phyloP scores from a whole-genome alignment of 2,888 invertebrate species.

The Stenchaetothrips biformis region DNA sequence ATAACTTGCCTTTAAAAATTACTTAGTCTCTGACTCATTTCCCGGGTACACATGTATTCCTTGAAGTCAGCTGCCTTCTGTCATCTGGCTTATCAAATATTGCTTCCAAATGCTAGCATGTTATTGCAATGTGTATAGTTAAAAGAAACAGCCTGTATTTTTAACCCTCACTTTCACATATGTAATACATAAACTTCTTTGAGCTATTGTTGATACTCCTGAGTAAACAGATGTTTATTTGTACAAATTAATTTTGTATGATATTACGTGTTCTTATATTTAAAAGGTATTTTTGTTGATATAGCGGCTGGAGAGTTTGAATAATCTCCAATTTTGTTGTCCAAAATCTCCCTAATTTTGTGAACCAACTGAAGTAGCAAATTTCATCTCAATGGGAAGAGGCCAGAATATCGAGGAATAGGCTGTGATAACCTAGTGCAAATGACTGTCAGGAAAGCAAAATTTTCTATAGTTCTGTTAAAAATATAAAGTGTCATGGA shows the following conservation, averaged over 20 bases:
- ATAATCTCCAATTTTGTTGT: background rate
- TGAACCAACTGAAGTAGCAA: background rate
- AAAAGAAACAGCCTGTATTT: background rate
- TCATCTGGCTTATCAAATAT: background rate
- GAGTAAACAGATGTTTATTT: background rate
- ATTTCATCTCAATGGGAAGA: background rate
- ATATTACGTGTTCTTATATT: background rate
- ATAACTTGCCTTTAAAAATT: background rate
- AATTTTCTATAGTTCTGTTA: background rate
- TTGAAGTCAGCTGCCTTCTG: no score
- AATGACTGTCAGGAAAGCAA: background rate
- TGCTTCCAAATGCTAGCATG: background rate
- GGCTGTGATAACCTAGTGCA: constrained; percentile 24
- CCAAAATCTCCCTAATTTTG: background rate
- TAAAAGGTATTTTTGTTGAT: no score
- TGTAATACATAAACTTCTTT: background rate
- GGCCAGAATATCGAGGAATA: constrained; percentile 12
- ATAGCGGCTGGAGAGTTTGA: no score
- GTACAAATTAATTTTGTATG: background rate
- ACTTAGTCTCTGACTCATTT: background rate
- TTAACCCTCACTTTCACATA: background rate
- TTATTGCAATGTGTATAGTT: background rate
- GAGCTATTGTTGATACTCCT: background rate
- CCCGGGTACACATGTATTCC: background rate
- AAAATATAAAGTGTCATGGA: background rate